Evolutionary conservation across 2,113 vertebrate species (phyloP), one percentile per base, ranked within the genome.

Genomic region (Phyllostomus hastatus): DNA sequence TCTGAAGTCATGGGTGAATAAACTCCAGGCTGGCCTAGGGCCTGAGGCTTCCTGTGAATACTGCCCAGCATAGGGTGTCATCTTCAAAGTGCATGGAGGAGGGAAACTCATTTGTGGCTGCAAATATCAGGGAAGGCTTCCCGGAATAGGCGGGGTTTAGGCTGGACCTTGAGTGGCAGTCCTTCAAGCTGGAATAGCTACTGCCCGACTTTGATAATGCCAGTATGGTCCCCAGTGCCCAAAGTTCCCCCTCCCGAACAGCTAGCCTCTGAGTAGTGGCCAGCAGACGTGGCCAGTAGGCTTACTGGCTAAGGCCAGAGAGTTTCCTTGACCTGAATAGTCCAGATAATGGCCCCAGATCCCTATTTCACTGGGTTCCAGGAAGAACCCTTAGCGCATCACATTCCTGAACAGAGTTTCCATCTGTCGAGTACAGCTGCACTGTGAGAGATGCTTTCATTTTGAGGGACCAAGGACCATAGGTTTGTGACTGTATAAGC

Each of bases 331-430:
- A 97, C 88, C 81, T 96, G 41, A 95, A 95, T 92, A 48, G 66
- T 97, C 73, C 87, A 94, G 94, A 95, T 96, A 96, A 94, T 76
- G 88, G 90, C 91, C 41, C 70, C 33, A 88, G 96, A 95, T 95
- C 81, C 88, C 94, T 96, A 84, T 88, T 94, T 96, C 91, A 50
- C 93, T 96, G 43, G 84, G 95, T 90, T 96, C 90, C 81, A 86
- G 85, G 93, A 96, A 96, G 86, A 97, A 91, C 78, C 91, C 90
- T 97, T 92, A 96, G 91, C 81, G 0, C 85, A 97, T 94, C 90
- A 97, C 97, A 97, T 97, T 97, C 81, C 91, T 89, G 72, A 96
- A 75, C 72, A 88, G 83, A 91, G 87, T 91, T 97, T 96, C 94
- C 91, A 79, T 91, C 85, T 97, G 94, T 94, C 22, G 0, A 97